phyloP scores from a whole-genome alignment of 2,113 vertebrate genomes.

The Cyprinodon variegatus region DNA sequence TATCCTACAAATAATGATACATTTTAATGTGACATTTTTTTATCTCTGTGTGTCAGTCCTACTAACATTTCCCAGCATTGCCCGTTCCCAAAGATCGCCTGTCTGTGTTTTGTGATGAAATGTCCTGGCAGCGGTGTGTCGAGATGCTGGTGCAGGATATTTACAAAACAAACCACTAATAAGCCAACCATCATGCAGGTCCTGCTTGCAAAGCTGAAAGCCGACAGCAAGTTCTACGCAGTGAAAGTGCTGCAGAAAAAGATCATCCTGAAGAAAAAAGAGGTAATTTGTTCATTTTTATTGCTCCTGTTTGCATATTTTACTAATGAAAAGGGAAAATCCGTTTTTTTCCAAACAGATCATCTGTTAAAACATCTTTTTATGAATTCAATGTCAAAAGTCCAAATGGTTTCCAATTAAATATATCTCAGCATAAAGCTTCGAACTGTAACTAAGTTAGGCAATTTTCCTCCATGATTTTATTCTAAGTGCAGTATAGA shows the following conservation, averaged over 20 bases:
- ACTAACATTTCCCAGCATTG: conserved; percentile 45
- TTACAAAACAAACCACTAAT: conserved; percentile 65
- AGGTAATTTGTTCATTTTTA: conserved; percentile 70
- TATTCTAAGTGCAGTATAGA: background rate
- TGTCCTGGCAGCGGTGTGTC: conserved; percentile 29
- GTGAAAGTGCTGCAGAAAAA: conserved; percentile 98
- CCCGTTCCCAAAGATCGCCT: conserved; percentile 52
- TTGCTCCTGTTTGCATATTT: background rate
- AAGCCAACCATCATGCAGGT: conserved; percentile 82
- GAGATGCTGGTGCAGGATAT: conserved; percentile 45
- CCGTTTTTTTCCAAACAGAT: too few relatives aligned
- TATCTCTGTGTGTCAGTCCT: conserved; percentile 11
- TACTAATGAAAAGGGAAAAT: background rate
- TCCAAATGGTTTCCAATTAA: background rate
- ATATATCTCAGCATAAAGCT: background rate
- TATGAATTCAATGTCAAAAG: background rate
- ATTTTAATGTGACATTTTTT: background rate
- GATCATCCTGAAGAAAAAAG: conserved; percentile 95
- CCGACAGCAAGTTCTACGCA: conserved; percentile 90
- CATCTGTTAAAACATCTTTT: background rate
- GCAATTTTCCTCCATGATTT: background rate
- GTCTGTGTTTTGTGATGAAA: conserved; percentile 28
- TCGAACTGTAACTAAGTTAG: background rate
- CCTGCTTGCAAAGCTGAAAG: conserved; percentile 92
- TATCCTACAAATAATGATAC: background rate